Percentiles rank a stretch among this genome's conserved stretches.
phyloP scores from a whole-genome alignment of 2,797 vertebrate species.

The Alfaro cultratus region DNA sequence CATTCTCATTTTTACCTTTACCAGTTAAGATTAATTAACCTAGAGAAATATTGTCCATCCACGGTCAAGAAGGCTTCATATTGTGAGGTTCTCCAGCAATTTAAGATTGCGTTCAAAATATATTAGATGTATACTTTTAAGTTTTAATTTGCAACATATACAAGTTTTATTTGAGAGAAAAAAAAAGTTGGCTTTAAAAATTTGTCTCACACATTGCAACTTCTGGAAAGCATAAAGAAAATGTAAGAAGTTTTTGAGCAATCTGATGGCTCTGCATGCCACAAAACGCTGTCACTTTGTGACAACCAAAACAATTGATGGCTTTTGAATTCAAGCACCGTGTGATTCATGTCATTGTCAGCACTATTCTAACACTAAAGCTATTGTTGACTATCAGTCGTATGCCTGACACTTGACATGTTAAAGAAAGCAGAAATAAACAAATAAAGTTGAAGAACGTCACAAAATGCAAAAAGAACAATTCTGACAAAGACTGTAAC shows the following conservation, averaged over 20 bases:
- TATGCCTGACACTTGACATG: constrained; percentile 39
- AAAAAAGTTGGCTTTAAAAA: constrained; percentile 11
- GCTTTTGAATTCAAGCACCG: constrained; percentile 35
- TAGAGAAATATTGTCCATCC: neutral
- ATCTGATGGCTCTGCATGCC: constrained; percentile 43
- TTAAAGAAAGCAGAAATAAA: constrained; percentile 30
- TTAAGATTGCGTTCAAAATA: neutral
- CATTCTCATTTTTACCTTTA: neutral
- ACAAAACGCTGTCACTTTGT: constrained; percentile 41
- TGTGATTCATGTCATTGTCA: constrained; percentile 33
- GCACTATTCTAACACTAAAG: constrained; percentile 27
- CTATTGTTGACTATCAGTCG: constrained; percentile 34
- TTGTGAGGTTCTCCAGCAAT: neutral
- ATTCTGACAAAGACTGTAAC: neutral
- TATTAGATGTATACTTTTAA: neutral
- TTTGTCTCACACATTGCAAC: constrained; percentile 6
- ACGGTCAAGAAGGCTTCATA: neutral
- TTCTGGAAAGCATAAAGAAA: constrained; percentile 12
- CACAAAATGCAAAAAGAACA: neutral
- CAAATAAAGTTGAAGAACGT: constrained; percentile 14
- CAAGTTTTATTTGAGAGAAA: neutral
- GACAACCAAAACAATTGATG: constrained; percentile 44
- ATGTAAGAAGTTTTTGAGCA: constrained; percentile 32
- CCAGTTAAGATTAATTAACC: neutral
- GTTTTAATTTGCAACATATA: neutral